These are phyloP conservation scores for Cataglyphis cursor DNA, from an alignment of 2,888 invertebrate species.

Conservation along the genomic window DNA sequence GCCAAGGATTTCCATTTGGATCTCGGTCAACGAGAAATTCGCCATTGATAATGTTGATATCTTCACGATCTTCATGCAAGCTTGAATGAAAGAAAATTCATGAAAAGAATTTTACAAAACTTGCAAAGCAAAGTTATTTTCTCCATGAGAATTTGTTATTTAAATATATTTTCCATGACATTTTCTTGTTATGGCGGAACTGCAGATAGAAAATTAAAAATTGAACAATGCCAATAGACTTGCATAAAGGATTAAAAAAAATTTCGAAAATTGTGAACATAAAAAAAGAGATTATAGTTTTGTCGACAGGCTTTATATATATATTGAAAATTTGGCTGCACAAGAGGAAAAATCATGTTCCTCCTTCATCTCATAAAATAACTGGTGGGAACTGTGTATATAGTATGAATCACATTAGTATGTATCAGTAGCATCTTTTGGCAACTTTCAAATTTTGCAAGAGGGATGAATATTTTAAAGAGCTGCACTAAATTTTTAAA, in stretches of 20 bases:
- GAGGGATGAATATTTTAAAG: background rate
- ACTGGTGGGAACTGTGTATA: background rate
- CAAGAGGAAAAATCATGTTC: background rate
- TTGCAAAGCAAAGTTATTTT: background rate
- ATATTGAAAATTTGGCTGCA: background rate
- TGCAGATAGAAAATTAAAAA: background rate
- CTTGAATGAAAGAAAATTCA: background rate
- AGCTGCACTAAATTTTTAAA: background rate
- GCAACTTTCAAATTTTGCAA: background rate
- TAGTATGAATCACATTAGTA: constrained; percentile 8
- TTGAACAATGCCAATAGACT: background rate
- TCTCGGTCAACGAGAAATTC: constrained; percentile 67
- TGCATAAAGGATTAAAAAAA: background rate
- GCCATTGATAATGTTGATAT: constrained; percentile 40
- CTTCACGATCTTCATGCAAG: background rate
- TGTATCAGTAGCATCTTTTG: constrained; percentile 18
- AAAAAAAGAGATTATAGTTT: constrained; percentile 1
- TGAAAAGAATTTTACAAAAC: background rate
- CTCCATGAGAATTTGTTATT: too few relatives aligned
- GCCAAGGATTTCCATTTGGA: constrained; percentile 74
- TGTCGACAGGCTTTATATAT: background rate
- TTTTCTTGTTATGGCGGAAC: background rate
- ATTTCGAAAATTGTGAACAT: background rate
- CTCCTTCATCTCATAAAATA: background rate
- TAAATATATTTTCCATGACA: background rate